phyloP scores from a whole-genome alignment of 2,113 vertebrate species.

The Perognathus longimembris region DNA sequence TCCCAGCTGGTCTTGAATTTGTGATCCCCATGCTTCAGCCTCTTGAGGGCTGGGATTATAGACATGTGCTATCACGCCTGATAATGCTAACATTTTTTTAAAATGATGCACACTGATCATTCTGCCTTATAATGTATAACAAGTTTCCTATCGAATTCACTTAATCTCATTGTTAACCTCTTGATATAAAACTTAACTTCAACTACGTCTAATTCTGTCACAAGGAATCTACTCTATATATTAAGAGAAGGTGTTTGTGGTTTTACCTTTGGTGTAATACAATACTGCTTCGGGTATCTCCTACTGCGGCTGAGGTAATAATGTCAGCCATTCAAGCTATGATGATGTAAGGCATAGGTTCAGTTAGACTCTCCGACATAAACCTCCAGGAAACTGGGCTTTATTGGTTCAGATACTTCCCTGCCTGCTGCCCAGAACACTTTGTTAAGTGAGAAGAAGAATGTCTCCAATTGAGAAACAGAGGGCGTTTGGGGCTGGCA shows the following conservation, averaged over 20 bases:
- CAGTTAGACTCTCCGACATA: conserved; percentile 54
- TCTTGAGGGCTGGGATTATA: background rate
- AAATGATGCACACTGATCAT: background rate
- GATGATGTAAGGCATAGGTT: conserved; percentile 67
- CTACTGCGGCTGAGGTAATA: conserved; percentile 44
- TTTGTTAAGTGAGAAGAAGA: conserved; percentile 81
- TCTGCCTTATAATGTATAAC: conserved; percentile 38
- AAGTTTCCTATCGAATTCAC: conserved; percentile 20
- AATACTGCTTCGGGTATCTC: conserved; percentile 7
- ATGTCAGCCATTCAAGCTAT: background rate
- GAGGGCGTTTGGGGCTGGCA: conserved; percentile 75
- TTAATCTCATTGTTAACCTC: conserved; percentile 50
- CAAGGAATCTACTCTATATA: conserved; percentile 7
- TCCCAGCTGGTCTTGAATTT: background rate
- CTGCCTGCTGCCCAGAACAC: conserved; percentile 78
- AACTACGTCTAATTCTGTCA: conserved; percentile 39
- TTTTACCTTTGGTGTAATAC: conserved; percentile 41
- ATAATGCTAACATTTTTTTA: background rate
- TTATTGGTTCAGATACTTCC: conserved; percentile 78
- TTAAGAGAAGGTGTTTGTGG: conserved; percentile 33
- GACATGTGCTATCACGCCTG: background rate
- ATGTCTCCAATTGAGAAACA: conserved; percentile 78
- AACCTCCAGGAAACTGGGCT: conserved; percentile 69
- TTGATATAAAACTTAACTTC: conserved; percentile 56
- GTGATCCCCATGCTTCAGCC: background rate